Percentiles rank a stretch among this genome's conserved stretches.
These are phyloP conservation scores for Galemys pyrenaicus DNA, from an alignment of 2,113 vertebrate genomes.

Conservation along the genomic window DNA sequence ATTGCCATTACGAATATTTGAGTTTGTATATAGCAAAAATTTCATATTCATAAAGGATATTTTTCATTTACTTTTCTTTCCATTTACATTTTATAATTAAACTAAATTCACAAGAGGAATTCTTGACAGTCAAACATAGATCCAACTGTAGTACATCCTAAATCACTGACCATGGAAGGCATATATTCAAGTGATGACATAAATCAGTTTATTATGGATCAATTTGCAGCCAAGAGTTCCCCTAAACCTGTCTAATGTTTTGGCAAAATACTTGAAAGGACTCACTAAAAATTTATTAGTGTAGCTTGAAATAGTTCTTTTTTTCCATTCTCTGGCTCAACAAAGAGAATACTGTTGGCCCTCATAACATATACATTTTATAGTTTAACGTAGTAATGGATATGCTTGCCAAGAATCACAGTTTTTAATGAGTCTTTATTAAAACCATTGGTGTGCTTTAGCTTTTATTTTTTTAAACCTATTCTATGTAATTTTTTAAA, in stretches of 20 bases:
- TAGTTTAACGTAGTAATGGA: slow-evolving; percentile 80
- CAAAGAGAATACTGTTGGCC: slow-evolving; percentile 87
- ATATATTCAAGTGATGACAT: slow-evolving; percentile 81
- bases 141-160: slow-evolving; percentile 39
- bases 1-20: background rate
- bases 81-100: slow-evolving; percentile 55
- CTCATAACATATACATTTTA: slow-evolving; percentile 82
- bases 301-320: slow-evolving; percentile 76
- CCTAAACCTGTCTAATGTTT: slow-evolving; percentile 85
- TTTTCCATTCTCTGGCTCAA: slow-evolving; percentile 70
- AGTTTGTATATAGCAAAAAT: background rate
- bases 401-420: slow-evolving; percentile 86
- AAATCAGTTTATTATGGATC: slow-evolving; percentile 85
- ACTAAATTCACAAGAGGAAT: slow-evolving; percentile 26
- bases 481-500: slow-evolving; percentile 80
- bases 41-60: background rate
- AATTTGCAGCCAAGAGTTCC: slow-evolving; percentile 82
- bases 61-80: background rate
- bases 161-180: slow-evolving; percentile 71
- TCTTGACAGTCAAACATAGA: background rate
- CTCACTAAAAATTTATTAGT: slow-evolving; percentile 85
- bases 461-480: slow-evolving; percentile 78
- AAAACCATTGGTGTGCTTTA: slow-evolving; percentile 83
- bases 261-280: slow-evolving; percentile 86
- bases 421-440: slow-evolving; percentile 83